Base-by-base conservation (phyloP, 2,888 invertebrate genomes). In the Amiota minor region DNA sequence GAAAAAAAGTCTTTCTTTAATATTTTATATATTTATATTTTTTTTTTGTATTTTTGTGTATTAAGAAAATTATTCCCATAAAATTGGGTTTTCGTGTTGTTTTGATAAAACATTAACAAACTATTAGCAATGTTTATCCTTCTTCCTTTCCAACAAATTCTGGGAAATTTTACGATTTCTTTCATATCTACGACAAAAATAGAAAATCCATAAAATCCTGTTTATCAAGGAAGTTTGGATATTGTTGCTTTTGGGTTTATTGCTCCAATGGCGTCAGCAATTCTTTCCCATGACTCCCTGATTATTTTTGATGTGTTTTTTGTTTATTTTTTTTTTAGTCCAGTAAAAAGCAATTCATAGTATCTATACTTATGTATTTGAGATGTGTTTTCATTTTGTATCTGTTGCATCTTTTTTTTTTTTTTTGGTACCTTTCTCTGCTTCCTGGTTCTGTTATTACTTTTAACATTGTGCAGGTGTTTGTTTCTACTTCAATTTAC, bases 61-160 rank as follows among this genome's bases (percentile, higher is more conserved):
- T 55, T 56, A 6, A 3, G 14, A 12, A 56, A n/a, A 16, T 53
- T 53, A n/a, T 53, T 53, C 11, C 53, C 1, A 53, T 53, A 53
- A 53, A 16, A 16, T 14, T 8, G 53, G 9, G 18, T 20, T 20
- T 16, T 59, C 18, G 9, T 59, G 16, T 56, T n/a, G 55, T 9
- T 59, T n/a, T 59, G 59, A 59, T 59, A 59, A 59, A 18, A 20
- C 59, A 59, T 16, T 20, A 59, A 59, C 20, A 18, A 59, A 59
- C 59, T 59, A 59, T 59, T 59, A 59, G 18, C 59, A 18, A 18
- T 50, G 11, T n/a, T n/a, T 10, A 50, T 50, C 53, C 53, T 50
- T 50, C 53, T 50, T 50, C 53, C 12, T 12, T n/a, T 12, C 53
- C 53, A 50, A 9, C 2, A 6, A 35, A 35, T 6, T 35, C 35